Evolutionary conservation across 2,888 invertebrate species (phyloP), one percentile per base, ranked within the genome.

Genomic region (Perithous albicinctus): DNA sequence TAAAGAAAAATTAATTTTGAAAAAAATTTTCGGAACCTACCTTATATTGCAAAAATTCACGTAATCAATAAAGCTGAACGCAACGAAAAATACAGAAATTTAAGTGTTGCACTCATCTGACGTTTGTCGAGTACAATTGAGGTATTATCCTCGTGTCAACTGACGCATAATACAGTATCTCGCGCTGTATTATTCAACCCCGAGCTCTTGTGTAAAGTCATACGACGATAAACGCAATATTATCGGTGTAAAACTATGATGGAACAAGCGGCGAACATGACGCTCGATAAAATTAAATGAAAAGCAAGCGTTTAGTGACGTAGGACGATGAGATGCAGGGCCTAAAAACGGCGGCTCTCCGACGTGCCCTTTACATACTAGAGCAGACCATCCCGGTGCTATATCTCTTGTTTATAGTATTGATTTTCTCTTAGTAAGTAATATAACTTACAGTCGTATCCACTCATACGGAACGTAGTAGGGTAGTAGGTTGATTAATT

Each of bases 341-440:
- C 66, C 32, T n/a, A n/a, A n/a, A n/a, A 18, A 26, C 23, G 26
- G 43, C 46, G n/a, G n/a, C n/a, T n/a, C 26, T 43, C 59, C 59
- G 43, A n/a, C 43, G 46, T 46, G 26, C 15, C 29, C 66, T 46
- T 29, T n/a, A 18, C 66, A 32, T 29, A 46, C 46, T 29, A 10
- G 66, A 48, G n/a, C 20, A 67, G 20, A 10, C 12, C 66, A 29
- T 61, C 41, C n/a, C 66, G 6, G 8, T 23, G 18, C 59, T 77
- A 73, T 72, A 61, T 63, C 69, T 29, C 48, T 77, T 72, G 77
- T 73, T 77, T 77, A 59, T 61, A 29, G 61, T 77, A 80, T 80
- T 80, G 80, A 80, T 80, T 80, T 80, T 80, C 69, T 63, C 69
- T 51, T 63, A 59, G 32, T 32, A 63, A 59, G 32, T 32, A 63